Evolutionary conservation across 2,797 vertebrate genomes (phyloP).

Genomic region (Lagodon rhomboides): DNA sequence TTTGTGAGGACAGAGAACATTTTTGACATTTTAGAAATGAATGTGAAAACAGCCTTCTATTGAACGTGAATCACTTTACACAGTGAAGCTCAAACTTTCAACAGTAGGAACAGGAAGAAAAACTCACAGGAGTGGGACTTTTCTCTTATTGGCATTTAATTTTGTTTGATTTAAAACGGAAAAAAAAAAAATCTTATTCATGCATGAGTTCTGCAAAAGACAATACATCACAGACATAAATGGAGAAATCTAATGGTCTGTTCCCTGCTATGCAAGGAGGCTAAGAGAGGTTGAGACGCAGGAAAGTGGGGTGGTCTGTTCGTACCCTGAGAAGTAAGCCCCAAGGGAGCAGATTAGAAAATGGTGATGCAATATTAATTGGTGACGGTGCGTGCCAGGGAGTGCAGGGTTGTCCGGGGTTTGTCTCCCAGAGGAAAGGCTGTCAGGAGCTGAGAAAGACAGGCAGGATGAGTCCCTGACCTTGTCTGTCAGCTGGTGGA

Average conservation of each 20-base stretch:
- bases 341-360: constrained; percentile 72
- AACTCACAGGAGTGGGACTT: too few relatives aligned
- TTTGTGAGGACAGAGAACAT: too few relatives aligned
- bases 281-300: constrained; percentile 40
- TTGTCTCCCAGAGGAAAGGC: constrained; percentile 82
- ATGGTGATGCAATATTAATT: constrained; percentile 89
- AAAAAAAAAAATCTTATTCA: constrained; percentile 21
- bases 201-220: constrained; percentile 5
- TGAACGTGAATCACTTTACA: too few relatives aligned
- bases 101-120: too few relatives aligned
- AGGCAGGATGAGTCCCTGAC: constrained; percentile 82
- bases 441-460: constrained; percentile 84
- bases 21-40: too few relatives aligned
- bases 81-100: too few relatives aligned
- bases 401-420: constrained; percentile 73
- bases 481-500: constrained; percentile 86
- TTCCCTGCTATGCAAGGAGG: constrained; percentile 16
- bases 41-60: too few relatives aligned
- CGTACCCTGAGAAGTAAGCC: constrained; percentile 52
- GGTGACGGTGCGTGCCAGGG: constrained; percentile 75
- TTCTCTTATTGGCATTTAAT: not conserved
- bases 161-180: constrained; percentile 11
- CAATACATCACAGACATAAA: constrained; percentile 10
- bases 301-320: constrained; percentile 49
- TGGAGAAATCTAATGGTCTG: not conserved